These are phyloP conservation scores for Anas capensis DNA, from an alignment of 2,797 vertebrate genomes.

Conservation along the genomic window DNA sequence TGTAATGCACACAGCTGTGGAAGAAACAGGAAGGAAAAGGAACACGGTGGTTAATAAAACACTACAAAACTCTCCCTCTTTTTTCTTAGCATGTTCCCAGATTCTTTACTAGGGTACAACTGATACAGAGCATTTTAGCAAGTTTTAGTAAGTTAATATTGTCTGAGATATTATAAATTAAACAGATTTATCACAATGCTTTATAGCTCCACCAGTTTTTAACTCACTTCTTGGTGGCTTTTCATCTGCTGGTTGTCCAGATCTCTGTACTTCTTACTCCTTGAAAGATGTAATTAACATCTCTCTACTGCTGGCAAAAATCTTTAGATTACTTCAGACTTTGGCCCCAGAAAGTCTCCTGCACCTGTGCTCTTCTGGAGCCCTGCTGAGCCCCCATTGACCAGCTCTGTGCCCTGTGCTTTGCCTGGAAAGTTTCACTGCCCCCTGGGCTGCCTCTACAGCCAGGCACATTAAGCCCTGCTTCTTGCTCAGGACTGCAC, in stretches of 20 bases:
- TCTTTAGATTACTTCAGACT: neutral
- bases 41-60: neutral
- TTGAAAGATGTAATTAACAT: neutral
- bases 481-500: neutral
- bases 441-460: neutral
- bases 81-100: neutral
- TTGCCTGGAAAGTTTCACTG: neutral
- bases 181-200: neutral
- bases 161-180: neutral
- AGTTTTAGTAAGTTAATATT: neutral
- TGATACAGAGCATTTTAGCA: neutral
- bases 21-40: constrained; percentile 29
- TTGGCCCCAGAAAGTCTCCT: neutral
- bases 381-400: neutral
- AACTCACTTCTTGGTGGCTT: neutral
- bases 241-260: neutral
- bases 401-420: neutral
- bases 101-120: neutral
- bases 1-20: neutral
- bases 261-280: neutral
- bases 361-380: neutral
- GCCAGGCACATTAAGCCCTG: neutral
- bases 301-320: neutral
- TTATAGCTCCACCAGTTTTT: neutral
- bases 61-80: neutral